Base-by-base conservation (phyloP, 2,888 invertebrate species). In the Drosophila austrosaltans region DNA sequence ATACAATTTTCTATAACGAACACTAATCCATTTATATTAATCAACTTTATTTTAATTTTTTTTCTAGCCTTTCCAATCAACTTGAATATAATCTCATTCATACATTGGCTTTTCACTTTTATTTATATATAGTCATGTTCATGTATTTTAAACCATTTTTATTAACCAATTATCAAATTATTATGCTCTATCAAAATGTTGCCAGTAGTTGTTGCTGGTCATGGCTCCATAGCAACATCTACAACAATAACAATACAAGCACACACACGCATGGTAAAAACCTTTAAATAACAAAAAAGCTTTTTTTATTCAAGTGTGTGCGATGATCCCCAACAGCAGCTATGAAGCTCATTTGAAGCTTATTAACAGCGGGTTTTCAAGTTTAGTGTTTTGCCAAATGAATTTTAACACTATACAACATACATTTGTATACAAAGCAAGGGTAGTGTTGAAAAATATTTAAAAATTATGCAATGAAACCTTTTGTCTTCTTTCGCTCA, bases 311-410 rank as follows among this genome's bases (percentile, higher is more conserved):
- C 12, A 44, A 56, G 61, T 53, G 60, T 65, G 72, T 63, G 63
- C 66, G 66, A 71, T 82, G 87, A 79, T 79, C 87, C 48, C 48
- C 87, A 79, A 75, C 61, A 72, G 68, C 69, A 76, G 77, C 65
- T 76, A 77, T 77, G 63, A 61, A 80, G 75, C 82, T 72, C 84
- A 73, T 69, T 74, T 79, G 70, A 59, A 73, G 69, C 76, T 85
- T 78, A 79, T 87, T 77, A 78, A 68, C 54, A 68, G 53, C 53
- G 10, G 60, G 12, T 48, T 66, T 53, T 25, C n/a, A 20, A 39
- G 63, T 54, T 36, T 48, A 16, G 10, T 40, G 30, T 57, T 20
- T 44, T 28, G 20, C 44, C 42, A 56, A 69, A 66, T 36, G 22
- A 61, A 53, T 48, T 20, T 25, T 12, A 25, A 25, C 25, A 48